Evolutionary conservation across 2,797 vertebrate species (phyloP), one percentile per base, ranked within the genome.

Genomic region (Fistularia commersonii): DNA sequence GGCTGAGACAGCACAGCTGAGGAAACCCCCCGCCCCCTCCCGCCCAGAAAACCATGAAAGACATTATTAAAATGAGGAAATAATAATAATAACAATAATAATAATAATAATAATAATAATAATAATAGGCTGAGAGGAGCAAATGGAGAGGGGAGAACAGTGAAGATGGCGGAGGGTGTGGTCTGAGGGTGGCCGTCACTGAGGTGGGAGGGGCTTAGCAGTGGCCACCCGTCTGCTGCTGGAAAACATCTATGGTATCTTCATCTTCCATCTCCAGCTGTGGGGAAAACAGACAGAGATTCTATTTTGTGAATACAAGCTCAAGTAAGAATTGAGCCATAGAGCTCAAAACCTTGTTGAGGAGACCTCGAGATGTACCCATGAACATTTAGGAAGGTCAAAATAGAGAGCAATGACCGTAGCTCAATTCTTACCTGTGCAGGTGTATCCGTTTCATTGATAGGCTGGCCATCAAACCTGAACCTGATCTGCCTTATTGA

Each of bases 181-280:
- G 83, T 86, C 78, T 81, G 77, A 82, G 73, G 63, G 72, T 84
- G 81, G 74, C 71, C 48, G 54, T 83, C 71, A 71, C 76, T 74
- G 64, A 77, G 65, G 59, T 74, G 80, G 76, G 59, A 43, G 54
- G 70, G 48, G 70, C 67, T 83, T 89, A 93, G 79, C 88, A 88
- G 46, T 34, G 48, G 61, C 95, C 95, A 32, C 95, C 96, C 1
- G 93, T 97, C 91, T 99, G 96, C 92, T 98, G 94, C 76, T 98
- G 96, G 91, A 95, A 98, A 83, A 97, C 95, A 6, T 98, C 93
- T 6, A 96, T 97, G 60, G 90, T 98, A 89, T 98, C 96, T 80
- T 98, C 90, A 5, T 97, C 94, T 76, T 98, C 95, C 97, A 96
- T 98, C 91, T 98, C 95, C 87, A 99, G 90, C 96, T 98, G 79